These are phyloP conservation scores for Vannuccia rotundouncinata DNA, from an alignment of 2,888 invertebrate species.

Conservation along the genomic window DNA sequence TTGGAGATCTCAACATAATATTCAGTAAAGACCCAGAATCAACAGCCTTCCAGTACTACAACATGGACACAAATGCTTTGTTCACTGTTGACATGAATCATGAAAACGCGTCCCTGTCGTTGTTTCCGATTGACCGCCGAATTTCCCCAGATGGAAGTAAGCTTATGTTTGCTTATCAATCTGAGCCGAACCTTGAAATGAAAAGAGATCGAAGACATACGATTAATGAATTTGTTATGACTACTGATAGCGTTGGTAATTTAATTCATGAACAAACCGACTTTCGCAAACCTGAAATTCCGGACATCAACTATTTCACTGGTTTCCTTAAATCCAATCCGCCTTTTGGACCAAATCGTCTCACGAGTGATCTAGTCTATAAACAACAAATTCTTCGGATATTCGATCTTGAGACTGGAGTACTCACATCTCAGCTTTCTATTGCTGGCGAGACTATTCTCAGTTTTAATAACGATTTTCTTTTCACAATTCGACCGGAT, in stretches of 20 bases:
- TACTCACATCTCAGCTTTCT: constrained; percentile 34
- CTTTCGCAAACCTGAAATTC: constrained; percentile 38
- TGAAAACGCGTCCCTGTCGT: constrained; percentile 15
- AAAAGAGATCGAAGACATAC: background rate
- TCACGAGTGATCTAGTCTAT: constrained; percentile 20
- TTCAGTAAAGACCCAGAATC: constrained; percentile 36
- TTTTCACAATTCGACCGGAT: constrained; percentile 39
- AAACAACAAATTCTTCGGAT: constrained; percentile 36
- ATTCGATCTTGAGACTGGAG: constrained; percentile 27
- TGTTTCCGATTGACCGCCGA: constrained; percentile 33
- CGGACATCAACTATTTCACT: constrained; percentile 37
- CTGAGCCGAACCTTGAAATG: constrained; percentile 6
- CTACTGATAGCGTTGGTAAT: background rate
- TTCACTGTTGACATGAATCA: constrained; percentile 34
- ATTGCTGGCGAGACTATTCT: constrained; percentile 35
- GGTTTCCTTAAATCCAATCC: constrained; percentile 33
- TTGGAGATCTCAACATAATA: constrained; percentile 25
- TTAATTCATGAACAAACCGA: constrained; percentile 28
- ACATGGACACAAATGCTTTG: constrained; percentile 28
- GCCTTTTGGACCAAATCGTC: background rate
- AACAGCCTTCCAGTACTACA: constrained; percentile 32
- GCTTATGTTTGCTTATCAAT: constrained; percentile 28
- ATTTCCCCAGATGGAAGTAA: constrained; percentile 37
- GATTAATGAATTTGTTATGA: constrained; percentile 27
- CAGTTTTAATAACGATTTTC: constrained; percentile 24